These are phyloP conservation scores for Branchellion lobata DNA, from an alignment of 2,888 invertebrate genomes.

Conservation along the genomic window DNA sequence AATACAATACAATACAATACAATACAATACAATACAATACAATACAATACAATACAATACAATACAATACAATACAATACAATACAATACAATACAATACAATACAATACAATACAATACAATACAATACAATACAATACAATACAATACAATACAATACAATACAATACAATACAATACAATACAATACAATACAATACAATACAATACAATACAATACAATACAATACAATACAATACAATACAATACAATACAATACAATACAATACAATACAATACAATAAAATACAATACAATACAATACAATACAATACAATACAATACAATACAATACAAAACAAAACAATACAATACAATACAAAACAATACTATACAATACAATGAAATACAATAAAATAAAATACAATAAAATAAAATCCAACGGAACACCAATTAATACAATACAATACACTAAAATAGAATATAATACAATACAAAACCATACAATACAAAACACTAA, in stretches of 20 bases:
- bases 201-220: constrained; percentile 21
- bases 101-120: constrained; percentile 10
- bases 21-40: constrained; percentile 21
- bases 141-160: constrained; percentile 21
- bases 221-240: constrained; percentile 21
- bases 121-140: constrained; percentile 17
- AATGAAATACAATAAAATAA: constrained; percentile 3
- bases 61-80: constrained; percentile 21
- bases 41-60: constrained; percentile 17
- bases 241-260: constrained; percentile 21
- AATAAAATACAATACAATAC: constrained; percentile 16
- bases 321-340: constrained; percentile 14
- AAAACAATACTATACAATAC: constrained; percentile 10
- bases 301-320: constrained; percentile 21
- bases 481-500: no score
- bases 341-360: constrained; percentile 11
- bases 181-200: constrained; percentile 17
- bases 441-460: constrained; percentile 1
- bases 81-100: constrained; percentile 21
- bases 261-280: constrained; percentile 21
- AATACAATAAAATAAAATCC: not conserved
- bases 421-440: not conserved
- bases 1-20: constrained; percentile 21
- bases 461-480: no score
- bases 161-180: constrained; percentile 21